phyloP scores from a whole-genome alignment of 2,888 invertebrate genomes.

The Dicyrtomina minuta region DNA sequence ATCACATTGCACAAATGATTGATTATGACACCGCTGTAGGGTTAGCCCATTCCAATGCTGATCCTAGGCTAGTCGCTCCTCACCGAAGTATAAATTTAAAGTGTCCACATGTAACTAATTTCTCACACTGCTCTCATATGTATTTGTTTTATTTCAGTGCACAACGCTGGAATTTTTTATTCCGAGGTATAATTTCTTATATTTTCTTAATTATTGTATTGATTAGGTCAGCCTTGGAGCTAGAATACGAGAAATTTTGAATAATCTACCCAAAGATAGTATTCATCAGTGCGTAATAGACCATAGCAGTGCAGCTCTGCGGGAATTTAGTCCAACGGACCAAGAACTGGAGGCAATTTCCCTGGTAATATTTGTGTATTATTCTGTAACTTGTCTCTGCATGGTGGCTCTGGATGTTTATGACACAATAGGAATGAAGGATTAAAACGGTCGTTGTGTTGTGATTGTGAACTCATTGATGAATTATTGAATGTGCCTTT shows the following conservation, averaged over 20 bases:
- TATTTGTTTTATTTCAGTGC: too few relatives aligned
- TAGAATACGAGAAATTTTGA: conserved; percentile 41
- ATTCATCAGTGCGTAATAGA: conserved; percentile 42
- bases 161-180: too few relatives aligned
- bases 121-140: too few relatives aligned
- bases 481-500: neutral
- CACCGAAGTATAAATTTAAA: conserved; percentile 57
- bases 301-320: conserved; percentile 53
- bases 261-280: conserved; percentile 35
- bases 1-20: conserved; percentile 75
- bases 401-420: too few relatives aligned
- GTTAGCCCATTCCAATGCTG: conserved; percentile 72
- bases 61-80: conserved; percentile 72
- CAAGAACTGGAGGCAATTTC: conserved; percentile 32
- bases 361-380: conserved; percentile 16
- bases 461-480: too few relatives aligned
- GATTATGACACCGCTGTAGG: conserved; percentile 75
- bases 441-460: neutral
- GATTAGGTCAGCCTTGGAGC: conserved; percentile 23
- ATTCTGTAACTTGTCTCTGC: too few relatives aligned
- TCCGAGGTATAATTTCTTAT: too few relatives aligned
- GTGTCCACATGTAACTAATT: conserved; percentile 23
- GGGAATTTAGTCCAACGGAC: conserved; percentile 41
- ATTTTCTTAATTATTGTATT: neutral
- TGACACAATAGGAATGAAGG: neutral